These are phyloP conservation scores for Gnathonemus longibarbis DNA, from an alignment of 2,113 vertebrate species.

Conservation along the genomic window DNA sequence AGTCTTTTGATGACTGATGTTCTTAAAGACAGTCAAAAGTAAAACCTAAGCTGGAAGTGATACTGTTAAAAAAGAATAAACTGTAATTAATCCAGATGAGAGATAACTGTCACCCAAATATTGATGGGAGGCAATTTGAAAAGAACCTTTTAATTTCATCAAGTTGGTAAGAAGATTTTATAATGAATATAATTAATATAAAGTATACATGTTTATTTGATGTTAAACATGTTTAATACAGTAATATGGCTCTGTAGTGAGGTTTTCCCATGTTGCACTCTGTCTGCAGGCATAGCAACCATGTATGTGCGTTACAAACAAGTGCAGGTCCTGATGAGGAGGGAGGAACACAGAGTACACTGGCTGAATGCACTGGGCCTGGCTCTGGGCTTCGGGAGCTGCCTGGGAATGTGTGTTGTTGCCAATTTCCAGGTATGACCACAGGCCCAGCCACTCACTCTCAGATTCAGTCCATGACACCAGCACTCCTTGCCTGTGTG, in stretches of 20 bases:
- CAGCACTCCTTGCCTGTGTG: not conserved
- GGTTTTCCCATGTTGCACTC: not conserved
- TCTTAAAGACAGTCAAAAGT: not conserved
- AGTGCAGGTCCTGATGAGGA: constrained; percentile 68
- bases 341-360: constrained; percentile 48
- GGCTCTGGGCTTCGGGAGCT: constrained; percentile 70
- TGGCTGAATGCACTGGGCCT: constrained; percentile 65
- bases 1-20: not conserved
- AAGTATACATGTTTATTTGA: not conserved
- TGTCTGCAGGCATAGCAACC: constrained; percentile 69
- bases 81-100: not conserved
- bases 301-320: constrained; percentile 83
- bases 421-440: constrained; percentile 78
- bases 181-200: not conserved
- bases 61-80: not conserved
- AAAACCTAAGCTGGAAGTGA: not conserved
- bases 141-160: not conserved
- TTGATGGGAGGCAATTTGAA: not conserved
- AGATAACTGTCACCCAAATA: not conserved
- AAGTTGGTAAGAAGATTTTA: not conserved
- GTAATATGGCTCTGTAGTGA: not conserved
- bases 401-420: constrained; percentile 79
- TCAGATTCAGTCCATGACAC: not conserved
- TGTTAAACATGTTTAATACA: not conserved
- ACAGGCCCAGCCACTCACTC: not conserved